A percentile compares a stretch with the other conserved stretches of the same genome.
Evolutionary conservation across 2,797 vertebrate genomes (phyloP).

Genomic region (Molothrus ater): DNA sequence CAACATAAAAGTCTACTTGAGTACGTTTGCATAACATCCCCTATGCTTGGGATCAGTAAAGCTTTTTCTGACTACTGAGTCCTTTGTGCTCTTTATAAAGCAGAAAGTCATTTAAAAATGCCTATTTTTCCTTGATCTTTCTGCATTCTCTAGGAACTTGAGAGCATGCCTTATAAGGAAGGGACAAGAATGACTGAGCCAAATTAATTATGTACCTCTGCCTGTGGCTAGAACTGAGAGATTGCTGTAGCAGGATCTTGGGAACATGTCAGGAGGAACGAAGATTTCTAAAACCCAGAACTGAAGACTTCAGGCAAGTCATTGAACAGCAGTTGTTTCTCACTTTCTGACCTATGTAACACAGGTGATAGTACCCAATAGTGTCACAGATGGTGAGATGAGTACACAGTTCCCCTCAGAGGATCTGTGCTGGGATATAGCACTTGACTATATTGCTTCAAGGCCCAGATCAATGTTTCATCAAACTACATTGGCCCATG

Average conservation of each 20-base stretch:
- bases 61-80: background rate
- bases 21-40: background rate
- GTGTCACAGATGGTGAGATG: background rate
- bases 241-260: background rate
- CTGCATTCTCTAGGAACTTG: background rate
- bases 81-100: background rate
- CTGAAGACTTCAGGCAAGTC: background rate
- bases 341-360: background rate
- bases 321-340: background rate
- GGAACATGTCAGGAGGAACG: background rate
- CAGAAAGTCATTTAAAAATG: too few species aligned
- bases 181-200: background rate
- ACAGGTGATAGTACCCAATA: background rate
- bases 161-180: background rate
- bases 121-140: background rate
- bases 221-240: background rate
- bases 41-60: background rate
- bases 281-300: background rate
- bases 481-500: accelerated
- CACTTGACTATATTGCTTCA: background rate
- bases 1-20: background rate
- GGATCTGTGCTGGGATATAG: background rate
- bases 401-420: background rate
- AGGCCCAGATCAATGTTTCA: background rate
- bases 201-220: background rate